Conservation (phyloP, 2,888 invertebrate genomes). For the Endotricha flammealis region DNA sequence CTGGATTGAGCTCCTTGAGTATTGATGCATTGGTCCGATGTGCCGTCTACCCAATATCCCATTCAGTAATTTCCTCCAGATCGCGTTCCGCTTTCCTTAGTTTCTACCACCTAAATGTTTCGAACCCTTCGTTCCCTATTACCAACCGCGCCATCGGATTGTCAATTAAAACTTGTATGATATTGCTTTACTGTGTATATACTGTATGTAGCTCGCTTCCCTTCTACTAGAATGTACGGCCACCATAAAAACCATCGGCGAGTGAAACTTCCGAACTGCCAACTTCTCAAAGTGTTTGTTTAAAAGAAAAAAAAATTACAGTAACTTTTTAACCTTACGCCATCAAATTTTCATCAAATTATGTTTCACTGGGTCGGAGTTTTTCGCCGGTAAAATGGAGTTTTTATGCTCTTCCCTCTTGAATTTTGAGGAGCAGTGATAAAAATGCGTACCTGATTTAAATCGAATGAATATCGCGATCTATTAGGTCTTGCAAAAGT, state of each 20-base stretch:
- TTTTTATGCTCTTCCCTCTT: conserved; percentile 32
- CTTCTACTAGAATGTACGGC: conserved; percentile 12
- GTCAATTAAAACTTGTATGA: no score
- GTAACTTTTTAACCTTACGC: conserved; percentile 46
- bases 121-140: no score
- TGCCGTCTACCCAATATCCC: no score
- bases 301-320: conserved; percentile 32
- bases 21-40: no score
- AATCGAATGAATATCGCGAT: no score
- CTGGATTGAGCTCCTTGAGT: no score
- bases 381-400: conserved; percentile 28
- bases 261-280: conserved; percentile 17
- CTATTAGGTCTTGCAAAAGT: background rate
- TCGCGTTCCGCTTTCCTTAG: no score
- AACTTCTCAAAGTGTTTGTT: conserved; percentile 34
- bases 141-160: no score
- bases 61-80: no score
- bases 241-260: conserved; percentile 19
- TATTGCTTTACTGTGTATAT: no score
- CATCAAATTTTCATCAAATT: conserved; percentile 48
- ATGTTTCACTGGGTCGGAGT: conserved; percentile 31
- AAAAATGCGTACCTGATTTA: background rate
- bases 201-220: no score
- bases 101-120: no score
- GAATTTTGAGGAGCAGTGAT: conserved; percentile 29